Conservation (phyloP, 2,888 invertebrate species). For the Nycteola revayana region DNA sequence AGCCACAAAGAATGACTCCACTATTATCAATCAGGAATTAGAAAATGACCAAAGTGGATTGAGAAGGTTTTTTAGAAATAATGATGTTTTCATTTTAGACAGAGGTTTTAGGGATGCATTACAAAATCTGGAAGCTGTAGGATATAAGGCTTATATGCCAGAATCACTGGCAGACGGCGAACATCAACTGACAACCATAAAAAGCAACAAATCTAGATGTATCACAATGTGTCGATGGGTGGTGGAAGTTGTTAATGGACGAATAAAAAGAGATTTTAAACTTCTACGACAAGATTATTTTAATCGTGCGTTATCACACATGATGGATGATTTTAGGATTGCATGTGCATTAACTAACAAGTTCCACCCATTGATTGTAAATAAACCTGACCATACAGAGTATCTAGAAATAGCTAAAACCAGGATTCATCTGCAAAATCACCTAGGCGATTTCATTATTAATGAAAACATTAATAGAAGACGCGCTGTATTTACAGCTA, state of each 20-base stretch:
- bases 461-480: no score
- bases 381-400: no score
- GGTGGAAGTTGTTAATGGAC: constrained; percentile 10
- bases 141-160: constrained; percentile 2
- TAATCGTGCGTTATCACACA: constrained; percentile 1
- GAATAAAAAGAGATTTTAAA: constrained; percentile 7
- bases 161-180: constrained; percentile 2
- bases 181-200: constrained; percentile 4
- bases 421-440: no score
- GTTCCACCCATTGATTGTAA: no score
- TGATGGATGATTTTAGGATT: background rate
- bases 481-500: no score
- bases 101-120: constrained; percentile 5
- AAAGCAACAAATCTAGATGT: constrained; percentile 6
- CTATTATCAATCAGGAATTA: constrained; percentile 1
- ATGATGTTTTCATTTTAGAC: constrained; percentile 8
- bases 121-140: background rate
- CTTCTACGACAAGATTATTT: constrained; percentile 2
- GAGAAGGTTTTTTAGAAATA: constrained; percentile 3
- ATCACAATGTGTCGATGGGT: constrained; percentile 12
- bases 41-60: background rate
- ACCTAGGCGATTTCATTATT: no score
- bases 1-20: constrained; percentile 1
- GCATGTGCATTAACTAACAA: no score
- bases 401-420: no score